Conservation (phyloP, 2,113 vertebrate species). For the Phylloscopus trochilus region DNA sequence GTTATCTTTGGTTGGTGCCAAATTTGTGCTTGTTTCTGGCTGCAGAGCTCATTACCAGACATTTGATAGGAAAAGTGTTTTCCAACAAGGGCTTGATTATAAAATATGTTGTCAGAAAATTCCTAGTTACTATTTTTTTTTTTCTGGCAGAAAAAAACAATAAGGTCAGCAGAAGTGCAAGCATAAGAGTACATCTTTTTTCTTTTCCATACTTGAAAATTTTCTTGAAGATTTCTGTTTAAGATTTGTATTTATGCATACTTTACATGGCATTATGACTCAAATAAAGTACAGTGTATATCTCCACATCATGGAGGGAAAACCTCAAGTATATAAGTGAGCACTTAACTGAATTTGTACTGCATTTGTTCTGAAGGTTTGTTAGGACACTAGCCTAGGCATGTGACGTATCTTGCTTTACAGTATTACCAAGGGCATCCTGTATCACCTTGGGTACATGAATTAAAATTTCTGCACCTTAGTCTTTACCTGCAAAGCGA, state of each 20-base stretch:
- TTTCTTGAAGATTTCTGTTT: neutral
- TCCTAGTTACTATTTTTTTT: neutral
- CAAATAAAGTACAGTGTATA: neutral
- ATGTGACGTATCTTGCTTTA: neutral
- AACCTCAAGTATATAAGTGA: neutral
- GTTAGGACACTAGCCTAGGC: neutral
- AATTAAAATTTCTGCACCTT: neutral
- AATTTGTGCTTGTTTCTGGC: neutral
- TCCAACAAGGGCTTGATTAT: neutral
- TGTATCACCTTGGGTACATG: neutral
- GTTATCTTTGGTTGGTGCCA: neutral
- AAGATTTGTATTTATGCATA: neutral
- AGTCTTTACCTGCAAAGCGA: neutral
- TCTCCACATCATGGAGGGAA: neutral
- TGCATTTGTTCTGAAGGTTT: neutral
- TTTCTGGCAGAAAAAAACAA: neutral
- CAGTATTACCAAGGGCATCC: neutral
- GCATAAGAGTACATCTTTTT: neutral
- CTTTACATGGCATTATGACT: neutral
- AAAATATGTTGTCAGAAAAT: neutral
- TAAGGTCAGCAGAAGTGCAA: neutral
- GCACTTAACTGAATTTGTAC: neutral
- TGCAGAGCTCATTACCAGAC: neutral
- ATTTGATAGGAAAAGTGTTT: constrained; percentile 6
- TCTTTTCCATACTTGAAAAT: neutral